A percentile compares a stretch with the other conserved stretches of the same genome.
These are phyloP conservation scores for Lucilia sericata DNA, from an alignment of 1,140 invertebrate genomes.

Conservation along the genomic window DNA sequence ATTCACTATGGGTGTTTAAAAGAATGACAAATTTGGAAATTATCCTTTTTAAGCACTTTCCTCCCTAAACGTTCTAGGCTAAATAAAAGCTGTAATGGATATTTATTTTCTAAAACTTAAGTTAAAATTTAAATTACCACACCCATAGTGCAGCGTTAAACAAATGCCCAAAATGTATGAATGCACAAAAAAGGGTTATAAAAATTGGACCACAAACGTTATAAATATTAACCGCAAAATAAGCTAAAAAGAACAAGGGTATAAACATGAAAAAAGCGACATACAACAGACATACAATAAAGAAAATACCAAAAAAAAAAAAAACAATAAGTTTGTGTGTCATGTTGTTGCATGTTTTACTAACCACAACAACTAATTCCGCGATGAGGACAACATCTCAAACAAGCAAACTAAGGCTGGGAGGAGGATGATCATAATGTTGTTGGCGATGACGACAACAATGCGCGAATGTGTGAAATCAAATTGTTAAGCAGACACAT, in stretches of 20 bases:
- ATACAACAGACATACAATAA: slow-evolving; percentile 18
- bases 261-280: slow-evolving; percentile 28
- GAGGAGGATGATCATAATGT: neutral
- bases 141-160: neutral
- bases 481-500: slow-evolving; percentile 45
- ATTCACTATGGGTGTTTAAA: neutral
- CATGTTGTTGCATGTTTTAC: slow-evolving; percentile 48
- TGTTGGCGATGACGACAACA: slow-evolving; percentile 34
- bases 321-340: slow-evolving; percentile 29
- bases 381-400: slow-evolving; percentile 24
- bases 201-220: slow-evolving; percentile 45
- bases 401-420: neutral
- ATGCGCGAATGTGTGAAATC: slow-evolving; percentile 45
- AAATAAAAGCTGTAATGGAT: too few relatives aligned
- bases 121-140: neutral
- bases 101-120: neutral
- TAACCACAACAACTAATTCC: slow-evolving; percentile 50
- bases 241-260: slow-evolving; percentile 28
- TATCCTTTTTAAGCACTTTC: too few relatives aligned
- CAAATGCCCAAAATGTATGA: neutral
- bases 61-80: too few relatives aligned
- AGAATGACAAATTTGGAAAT: neutral
- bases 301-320: slow-evolving; percentile 26
- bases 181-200: slow-evolving; percentile 28
- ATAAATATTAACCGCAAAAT: slow-evolving; percentile 31